Evolutionary conservation across 2,797 vertebrate genomes (phyloP).

Genomic region (Glyptemys insculpta): DNA sequence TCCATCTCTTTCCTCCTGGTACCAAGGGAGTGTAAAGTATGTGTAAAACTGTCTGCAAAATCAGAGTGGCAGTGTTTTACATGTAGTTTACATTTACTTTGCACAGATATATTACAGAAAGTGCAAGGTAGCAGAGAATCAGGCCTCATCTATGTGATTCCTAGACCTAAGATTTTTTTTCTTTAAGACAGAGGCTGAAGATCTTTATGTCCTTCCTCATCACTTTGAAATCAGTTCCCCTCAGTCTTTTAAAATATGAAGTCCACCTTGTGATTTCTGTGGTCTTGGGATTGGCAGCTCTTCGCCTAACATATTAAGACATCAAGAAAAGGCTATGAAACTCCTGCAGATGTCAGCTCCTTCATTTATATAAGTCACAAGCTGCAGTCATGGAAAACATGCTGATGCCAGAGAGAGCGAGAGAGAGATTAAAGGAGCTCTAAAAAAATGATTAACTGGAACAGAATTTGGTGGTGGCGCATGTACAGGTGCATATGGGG

Average conservation of each 20-base stretch:
- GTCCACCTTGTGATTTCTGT: constrained; percentile 35
- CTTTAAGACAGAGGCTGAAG: background rate
- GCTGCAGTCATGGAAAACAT: constrained; percentile 35
- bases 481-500: background rate
- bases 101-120: background rate
- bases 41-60: background rate
- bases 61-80: no score
- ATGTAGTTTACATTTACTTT: background rate
- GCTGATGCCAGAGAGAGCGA: constrained; percentile 3
- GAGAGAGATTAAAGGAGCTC: constrained; percentile 34
- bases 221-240: constrained; percentile 25
- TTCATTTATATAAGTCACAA: constrained; percentile 18
- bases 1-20: background rate
- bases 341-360: constrained; percentile 26
- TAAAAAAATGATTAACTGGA: constrained; percentile 13
- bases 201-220: background rate
- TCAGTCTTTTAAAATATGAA: constrained; percentile 20
- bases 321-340: background rate
- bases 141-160: background rate
- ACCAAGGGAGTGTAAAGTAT: background rate
- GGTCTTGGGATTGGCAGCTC: background rate
- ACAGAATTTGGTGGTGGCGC: constrained; percentile 18
- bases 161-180: background rate
- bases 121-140: background rate
- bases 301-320: constrained; percentile 28